phyloP scores from a whole-genome alignment of 1,140 invertebrate species.

The Trinorchestia longiramus region DNA sequence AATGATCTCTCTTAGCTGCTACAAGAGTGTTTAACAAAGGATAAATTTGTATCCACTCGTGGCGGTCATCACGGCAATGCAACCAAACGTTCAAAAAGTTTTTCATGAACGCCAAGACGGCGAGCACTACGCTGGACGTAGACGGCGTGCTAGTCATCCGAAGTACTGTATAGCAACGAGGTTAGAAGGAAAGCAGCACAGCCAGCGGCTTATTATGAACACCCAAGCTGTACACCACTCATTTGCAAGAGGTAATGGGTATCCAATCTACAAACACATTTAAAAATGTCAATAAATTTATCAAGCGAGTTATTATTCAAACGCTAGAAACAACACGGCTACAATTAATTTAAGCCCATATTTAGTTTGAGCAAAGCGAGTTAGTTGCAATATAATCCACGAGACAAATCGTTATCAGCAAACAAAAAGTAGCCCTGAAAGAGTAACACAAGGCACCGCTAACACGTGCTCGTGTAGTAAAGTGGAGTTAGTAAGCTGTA shows the following conservation, averaged over 20 bases:
- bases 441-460: not conserved
- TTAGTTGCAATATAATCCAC: not conserved
- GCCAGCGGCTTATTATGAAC: not conserved
- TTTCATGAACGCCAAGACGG: no score
- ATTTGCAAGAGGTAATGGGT: not conserved
- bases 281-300: no score
- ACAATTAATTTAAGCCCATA: not conserved
- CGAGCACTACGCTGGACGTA: no score
- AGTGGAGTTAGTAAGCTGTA: not conserved
- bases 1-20: not conserved
- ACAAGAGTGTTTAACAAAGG: not conserved
- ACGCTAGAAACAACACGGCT: not conserved
- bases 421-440: not conserved
- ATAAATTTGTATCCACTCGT: not conserved
- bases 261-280: not conserved
- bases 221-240: not conserved
- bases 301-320: not conserved
- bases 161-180: no score
- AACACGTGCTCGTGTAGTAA: not conserved
- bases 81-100: not conserved
- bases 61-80: not conserved
- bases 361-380: not conserved
- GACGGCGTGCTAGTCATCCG: no score
- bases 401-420: not conserved
- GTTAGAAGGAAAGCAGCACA: not conserved